Percentiles rank a stretch among this genome's conserved stretches.
Evolutionary conservation across 2,113 vertebrate species (phyloP).

Genomic region (Pygoscelis antarcticus): DNA sequence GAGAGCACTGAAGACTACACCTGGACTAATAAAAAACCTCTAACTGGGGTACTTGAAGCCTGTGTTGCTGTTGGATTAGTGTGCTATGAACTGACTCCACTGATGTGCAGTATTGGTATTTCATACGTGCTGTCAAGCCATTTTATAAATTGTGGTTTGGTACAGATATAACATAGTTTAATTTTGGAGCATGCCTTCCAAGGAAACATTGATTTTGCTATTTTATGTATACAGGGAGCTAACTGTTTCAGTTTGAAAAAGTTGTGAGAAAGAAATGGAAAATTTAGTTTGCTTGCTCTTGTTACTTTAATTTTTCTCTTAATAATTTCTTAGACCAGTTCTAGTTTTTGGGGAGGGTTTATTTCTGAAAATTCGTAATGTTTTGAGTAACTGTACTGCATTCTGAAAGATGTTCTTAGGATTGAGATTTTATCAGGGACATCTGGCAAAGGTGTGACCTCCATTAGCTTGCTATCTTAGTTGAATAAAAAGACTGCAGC

Average conservation of each 20-base stretch:
- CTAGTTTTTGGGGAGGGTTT: neutral
- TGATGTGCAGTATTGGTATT: neutral
- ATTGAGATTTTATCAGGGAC: neutral
- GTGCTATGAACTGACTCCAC: neutral
- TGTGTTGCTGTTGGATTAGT: neutral
- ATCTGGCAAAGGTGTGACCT: neutral
- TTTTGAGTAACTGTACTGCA: neutral
- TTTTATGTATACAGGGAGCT: neutral
- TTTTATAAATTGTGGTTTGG: neutral
- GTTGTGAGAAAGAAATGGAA: neutral
- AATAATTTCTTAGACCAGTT: neutral
- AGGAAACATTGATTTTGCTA: neutral
- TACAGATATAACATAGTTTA: neutral
- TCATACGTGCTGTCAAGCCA: neutral
- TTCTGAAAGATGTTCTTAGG: neutral
- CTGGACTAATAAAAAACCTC: neutral
- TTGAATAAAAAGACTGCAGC: neutral
- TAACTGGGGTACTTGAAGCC: neutral
- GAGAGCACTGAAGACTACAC: neutral
- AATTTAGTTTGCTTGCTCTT: neutral
- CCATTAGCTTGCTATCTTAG: neutral
- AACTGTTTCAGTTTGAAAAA: neutral
- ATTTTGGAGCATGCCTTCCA: conserved; percentile 5
- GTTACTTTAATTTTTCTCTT: neutral
- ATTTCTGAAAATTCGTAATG: neutral